Evolutionary conservation across 1,140 invertebrate species (phyloP).

Genomic region (Drosophila lowei): DNA sequence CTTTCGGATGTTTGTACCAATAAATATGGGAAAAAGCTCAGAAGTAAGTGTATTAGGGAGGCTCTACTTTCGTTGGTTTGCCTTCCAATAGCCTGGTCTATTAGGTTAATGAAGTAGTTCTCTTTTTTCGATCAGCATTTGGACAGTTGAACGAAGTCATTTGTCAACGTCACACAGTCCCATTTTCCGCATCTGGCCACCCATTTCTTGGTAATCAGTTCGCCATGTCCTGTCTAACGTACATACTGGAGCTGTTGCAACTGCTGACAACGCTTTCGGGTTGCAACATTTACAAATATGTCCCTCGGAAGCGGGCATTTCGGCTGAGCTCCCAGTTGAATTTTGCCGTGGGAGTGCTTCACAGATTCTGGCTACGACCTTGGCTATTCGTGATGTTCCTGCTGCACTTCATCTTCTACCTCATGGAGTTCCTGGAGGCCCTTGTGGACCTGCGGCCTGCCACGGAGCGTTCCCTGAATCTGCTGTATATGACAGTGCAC

Average conservation of each 20-base stretch:
- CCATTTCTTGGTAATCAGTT: slow-evolving; percentile 47
- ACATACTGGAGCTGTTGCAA: slow-evolving; percentile 39
- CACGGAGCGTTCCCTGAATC: neutral
- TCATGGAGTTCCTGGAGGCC: neutral
- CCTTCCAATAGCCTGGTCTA: neutral
- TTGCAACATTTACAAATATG: slow-evolving; percentile 53
- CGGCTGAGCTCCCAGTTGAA: slow-evolving; percentile 1
- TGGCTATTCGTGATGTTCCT: slow-evolving; percentile 12
- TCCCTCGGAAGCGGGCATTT: slow-evolving; percentile 18
- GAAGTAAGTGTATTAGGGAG: neutral
- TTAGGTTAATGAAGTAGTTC: slow-evolving; percentile 29
- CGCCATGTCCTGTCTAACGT: slow-evolving; percentile 54
- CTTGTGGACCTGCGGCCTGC: neutral
- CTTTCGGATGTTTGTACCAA: no score
- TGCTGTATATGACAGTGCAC: slow-evolving; percentile 15
- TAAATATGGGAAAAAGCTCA: no score
- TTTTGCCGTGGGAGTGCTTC: slow-evolving; percentile 22
- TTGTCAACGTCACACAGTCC: slow-evolving; percentile 39
- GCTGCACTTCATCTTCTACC: neutral
- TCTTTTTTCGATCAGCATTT: slow-evolving; percentile 47
- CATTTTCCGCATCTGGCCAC: slow-evolving; percentile 1
- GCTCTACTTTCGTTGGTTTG: neutral
- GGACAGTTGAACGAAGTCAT: slow-evolving; percentile 42
- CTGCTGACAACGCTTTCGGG: slow-evolving; percentile 42
- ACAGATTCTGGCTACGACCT: slow-evolving; percentile 45